These are phyloP conservation scores for Porites evermanni DNA, from an alignment of 92 coral and sea anemone species.

Conservation along the genomic window DNA sequence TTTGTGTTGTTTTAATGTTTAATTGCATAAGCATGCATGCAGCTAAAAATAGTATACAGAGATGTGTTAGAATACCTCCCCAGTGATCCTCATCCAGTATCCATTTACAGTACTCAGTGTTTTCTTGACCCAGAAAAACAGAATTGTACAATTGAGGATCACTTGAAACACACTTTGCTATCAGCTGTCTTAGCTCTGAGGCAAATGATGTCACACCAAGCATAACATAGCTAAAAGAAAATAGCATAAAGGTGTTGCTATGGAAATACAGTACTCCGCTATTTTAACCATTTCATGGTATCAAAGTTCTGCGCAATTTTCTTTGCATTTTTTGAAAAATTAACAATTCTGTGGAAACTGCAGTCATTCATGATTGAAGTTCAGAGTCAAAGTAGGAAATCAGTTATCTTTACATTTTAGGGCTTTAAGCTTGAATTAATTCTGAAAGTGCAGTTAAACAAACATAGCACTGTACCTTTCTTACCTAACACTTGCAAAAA, in stretches of 20 bases:
- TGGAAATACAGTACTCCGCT: background rate
- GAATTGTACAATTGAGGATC: conserved; percentile 83
- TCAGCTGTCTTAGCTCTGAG: conserved; percentile 80
- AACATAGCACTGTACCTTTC: background rate
- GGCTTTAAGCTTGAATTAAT: too few species aligned
- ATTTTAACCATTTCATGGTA: too few species aligned
- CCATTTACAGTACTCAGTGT: conserved; percentile 93
- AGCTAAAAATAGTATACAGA: too few species aligned
- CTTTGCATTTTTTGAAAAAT: too few species aligned
- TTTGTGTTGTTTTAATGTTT: too few species aligned
- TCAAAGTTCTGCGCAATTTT: too few species aligned
- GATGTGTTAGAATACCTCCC: conserved; percentile 79
- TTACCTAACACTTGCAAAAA: conserved; percentile 97
- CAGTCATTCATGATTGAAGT: too few species aligned
- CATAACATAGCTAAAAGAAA: conserved; percentile 84
- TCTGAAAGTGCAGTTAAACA: background rate
- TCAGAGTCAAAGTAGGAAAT: too few species aligned
- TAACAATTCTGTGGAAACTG: too few species aligned
- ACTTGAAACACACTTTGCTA: conserved; percentile 84
- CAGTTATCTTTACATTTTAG: too few species aligned
- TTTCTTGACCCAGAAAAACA: conserved; percentile 85
- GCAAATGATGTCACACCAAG: conserved; percentile 86
- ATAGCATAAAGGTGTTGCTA: background rate
- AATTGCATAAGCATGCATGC: too few species aligned
- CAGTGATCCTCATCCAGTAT: conserved; percentile 80